Conservation (phyloP, 2,797 vertebrate species). For the Epinephelus malabaricus region DNA sequence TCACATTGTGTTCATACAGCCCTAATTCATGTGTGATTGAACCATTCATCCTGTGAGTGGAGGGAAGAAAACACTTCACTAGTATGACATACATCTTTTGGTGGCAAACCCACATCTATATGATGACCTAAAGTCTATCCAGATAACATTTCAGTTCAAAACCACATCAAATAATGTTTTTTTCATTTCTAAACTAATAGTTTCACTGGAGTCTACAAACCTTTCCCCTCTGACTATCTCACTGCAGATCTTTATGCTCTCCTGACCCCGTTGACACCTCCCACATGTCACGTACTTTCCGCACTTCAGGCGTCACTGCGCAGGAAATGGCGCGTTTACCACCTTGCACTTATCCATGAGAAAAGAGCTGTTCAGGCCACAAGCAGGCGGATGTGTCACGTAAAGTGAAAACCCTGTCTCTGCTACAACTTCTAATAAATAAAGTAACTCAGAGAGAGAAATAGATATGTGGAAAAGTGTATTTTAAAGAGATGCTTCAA, state of each 20-base stretch:
- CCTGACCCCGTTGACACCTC: conserved; percentile 40
- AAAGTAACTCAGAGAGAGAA: not conserved
- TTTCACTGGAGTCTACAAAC: not conserved
- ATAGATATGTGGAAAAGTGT: not conserved
- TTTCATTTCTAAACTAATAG: not conserved
- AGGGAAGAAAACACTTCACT: too few relatives aligned
- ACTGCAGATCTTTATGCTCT: conserved; percentile 9
- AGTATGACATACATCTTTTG: not conserved
- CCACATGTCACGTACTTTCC: conserved; percentile 53
- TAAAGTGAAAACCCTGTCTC: not conserved
- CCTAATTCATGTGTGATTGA: too few relatives aligned
- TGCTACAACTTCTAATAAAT: not conserved
- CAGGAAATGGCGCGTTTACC: conserved; percentile 59
- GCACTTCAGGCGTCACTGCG: conserved; percentile 46
- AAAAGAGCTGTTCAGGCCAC: conserved; percentile 14
- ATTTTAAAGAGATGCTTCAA: not conserved
- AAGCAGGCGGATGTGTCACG: not conserved
- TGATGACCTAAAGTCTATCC: not conserved
- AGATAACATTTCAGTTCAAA: not conserved
- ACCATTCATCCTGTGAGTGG: too few relatives aligned
- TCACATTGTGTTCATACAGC: not conserved
- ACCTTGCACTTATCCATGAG: conserved; percentile 45
- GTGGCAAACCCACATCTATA: not conserved
- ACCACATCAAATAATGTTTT: not conserved
- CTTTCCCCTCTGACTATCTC: not conserved